Conservation (phyloP, 2,113 vertebrate genomes). For the Oreochromis tanganicae region DNA sequence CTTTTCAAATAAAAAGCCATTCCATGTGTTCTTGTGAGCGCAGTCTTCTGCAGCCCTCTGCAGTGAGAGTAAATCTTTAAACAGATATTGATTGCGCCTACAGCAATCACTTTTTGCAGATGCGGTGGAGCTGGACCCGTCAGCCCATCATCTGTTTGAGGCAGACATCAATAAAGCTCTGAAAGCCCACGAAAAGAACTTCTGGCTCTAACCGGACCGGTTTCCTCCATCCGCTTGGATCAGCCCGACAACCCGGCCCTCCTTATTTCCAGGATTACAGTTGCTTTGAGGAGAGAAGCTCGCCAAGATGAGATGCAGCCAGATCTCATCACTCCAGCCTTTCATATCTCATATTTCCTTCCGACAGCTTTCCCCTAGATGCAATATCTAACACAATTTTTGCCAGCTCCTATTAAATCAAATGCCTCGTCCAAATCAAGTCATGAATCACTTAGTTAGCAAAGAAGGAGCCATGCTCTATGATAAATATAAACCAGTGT, state of each 20-base stretch:
- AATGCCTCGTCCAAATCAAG: background rate
- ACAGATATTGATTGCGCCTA: background rate
- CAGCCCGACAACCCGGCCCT: background rate
- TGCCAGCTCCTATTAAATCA: background rate
- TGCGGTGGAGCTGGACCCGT: background rate
- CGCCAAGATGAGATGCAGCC: background rate
- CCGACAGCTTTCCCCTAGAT: background rate
- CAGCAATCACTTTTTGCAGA: background rate
- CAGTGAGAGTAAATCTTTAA: background rate
- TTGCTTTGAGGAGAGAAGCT: background rate
- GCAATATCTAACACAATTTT: background rate
- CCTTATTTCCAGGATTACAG: background rate
- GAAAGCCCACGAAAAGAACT: background rate
- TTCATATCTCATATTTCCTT: background rate
- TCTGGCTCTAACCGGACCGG: background rate
- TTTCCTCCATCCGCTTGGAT: background rate
- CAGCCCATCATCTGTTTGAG: background rate
- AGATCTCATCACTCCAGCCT: background rate
- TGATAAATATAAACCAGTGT: conserved; percentile 33
- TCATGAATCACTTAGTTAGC: conserved; percentile 1
- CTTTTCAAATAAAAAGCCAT: background rate
- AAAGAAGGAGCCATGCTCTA: background rate
- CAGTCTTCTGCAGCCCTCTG: background rate
- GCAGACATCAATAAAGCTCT: background rate
- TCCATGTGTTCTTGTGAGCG: background rate